Conservation (phyloP, 2,888 invertebrate genomes). For the Pyrocoelia pectoralis region DNA sequence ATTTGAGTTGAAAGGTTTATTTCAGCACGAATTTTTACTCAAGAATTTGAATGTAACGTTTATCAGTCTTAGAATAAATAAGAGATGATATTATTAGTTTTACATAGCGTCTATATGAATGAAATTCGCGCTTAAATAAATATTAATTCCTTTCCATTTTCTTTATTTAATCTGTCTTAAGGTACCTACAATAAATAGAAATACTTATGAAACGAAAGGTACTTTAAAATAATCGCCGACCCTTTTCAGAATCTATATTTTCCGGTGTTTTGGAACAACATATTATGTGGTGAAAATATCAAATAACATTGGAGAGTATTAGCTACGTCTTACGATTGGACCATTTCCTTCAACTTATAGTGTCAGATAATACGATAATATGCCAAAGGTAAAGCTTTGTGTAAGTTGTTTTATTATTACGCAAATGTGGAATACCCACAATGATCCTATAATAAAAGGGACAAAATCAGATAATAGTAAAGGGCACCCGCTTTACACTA, state of each 20-base stretch:
- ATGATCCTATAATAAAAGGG: slow-evolving; percentile 27
- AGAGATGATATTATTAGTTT: no score
- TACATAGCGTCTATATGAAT: no score
- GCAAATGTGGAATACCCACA: slow-evolving; percentile 18
- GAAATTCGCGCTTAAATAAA: no score
- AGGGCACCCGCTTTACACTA: slow-evolving; percentile 20
- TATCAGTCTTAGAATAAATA: no score
- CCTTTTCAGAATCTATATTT: background rate
- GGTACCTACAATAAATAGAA: background rate
- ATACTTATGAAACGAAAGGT: background rate
- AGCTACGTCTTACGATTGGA: background rate
- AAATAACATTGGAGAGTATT: background rate
- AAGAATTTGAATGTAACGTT: no score
- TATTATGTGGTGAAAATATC: slow-evolving; percentile 1
- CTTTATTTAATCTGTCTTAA: no score
- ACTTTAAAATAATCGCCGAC: background rate
- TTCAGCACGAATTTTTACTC: no score
- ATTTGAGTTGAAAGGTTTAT: no score
- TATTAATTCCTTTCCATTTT: no score
- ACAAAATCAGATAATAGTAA: slow-evolving; percentile 24
- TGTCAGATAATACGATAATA: background rate
- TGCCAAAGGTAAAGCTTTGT: slow-evolving; percentile 12
- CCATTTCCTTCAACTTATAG: background rate
- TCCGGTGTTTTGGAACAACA: background rate
- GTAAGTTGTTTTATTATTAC: slow-evolving; percentile 20